A percentile compares a stretch with the other conserved stretches of the same genome.
These are phyloP conservation scores for Pseudopleuronectes americanus DNA, from an alignment of 2,797 vertebrate genomes.

Conservation along the genomic window DNA sequence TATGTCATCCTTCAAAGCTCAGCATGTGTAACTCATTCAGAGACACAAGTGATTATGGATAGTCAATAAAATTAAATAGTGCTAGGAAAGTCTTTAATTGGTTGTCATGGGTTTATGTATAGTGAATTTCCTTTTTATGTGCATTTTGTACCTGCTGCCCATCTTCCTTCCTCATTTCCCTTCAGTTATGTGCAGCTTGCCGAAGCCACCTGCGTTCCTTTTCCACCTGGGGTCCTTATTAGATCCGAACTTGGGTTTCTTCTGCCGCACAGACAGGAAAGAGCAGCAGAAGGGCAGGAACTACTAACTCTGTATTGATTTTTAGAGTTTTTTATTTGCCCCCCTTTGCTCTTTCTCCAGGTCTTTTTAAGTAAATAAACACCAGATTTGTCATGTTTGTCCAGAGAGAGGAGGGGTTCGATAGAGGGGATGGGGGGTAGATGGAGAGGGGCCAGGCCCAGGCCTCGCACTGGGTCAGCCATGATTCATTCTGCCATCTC, in stretches of 20 bases:
- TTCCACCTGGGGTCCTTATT: conserved; percentile 65
- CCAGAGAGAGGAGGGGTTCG: conserved; percentile 67
- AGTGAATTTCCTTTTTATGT: conserved; percentile 20
- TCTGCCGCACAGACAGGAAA: conserved; percentile 54
- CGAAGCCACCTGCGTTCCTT: conserved; percentile 63
- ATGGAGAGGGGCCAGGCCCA: conserved; percentile 59
- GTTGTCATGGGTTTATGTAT: conserved; percentile 1
- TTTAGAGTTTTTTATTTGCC: conserved; percentile 82
- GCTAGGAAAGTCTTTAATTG: conserved; percentile 6
- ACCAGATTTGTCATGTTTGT: conserved; percentile 87
- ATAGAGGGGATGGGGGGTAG: conserved; percentile 39
- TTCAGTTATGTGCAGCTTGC: conserved; percentile 38
- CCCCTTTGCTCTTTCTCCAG: conserved; percentile 73
- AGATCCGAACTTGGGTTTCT: conserved; percentile 41
- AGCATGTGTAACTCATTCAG: conserved; percentile 19
- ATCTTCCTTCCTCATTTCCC: conserved; percentile 27
- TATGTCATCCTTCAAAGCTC: conserved; percentile 24
- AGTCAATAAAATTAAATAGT: conserved; percentile 4
- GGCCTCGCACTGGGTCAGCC: conserved; percentile 78
- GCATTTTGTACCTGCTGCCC: conserved; percentile 15
- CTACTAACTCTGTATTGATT: conserved; percentile 84
- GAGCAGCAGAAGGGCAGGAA: conserved; percentile 71
- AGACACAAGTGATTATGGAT: background rate
- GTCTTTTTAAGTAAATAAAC: conserved; percentile 87
- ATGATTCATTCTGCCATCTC: conserved; percentile 88